Conservation (phyloP, 2,888 invertebrate genomes). For the Polydrusus cervinus region DNA sequence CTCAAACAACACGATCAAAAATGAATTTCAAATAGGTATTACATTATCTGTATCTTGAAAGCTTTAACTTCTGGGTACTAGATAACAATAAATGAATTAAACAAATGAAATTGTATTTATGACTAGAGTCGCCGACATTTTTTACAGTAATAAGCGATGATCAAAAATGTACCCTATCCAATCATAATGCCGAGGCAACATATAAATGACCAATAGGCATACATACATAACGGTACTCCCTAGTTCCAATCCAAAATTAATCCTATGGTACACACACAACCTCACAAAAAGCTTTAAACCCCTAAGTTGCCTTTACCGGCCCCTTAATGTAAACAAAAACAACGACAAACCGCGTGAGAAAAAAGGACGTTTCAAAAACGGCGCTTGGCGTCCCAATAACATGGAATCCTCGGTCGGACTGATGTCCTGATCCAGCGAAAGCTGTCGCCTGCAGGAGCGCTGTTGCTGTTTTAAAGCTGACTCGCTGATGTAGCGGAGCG, state of each 20-base stretch:
- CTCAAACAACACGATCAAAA: too few relatives aligned
- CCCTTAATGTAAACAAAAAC: constrained; percentile 32
- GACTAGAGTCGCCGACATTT: too few relatives aligned
- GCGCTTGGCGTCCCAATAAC: constrained; percentile 36
- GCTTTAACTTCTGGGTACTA: too few relatives aligned
- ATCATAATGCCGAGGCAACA: not conserved
- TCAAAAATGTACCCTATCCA: too few relatives aligned
- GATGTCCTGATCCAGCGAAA: constrained; percentile 39
- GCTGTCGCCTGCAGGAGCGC: constrained; percentile 44
- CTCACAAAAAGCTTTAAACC: constrained; percentile 23
- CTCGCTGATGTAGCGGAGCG: constrained; percentile 36
- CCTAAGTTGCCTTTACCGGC: constrained; percentile 1
- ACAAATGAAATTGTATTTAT: too few relatives aligned
- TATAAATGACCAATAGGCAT: constrained; percentile 14
- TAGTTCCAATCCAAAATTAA: constrained; percentile 6
- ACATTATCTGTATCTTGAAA: too few relatives aligned
- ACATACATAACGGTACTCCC: constrained; percentile 21
- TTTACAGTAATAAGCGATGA: too few relatives aligned
- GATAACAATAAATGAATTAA: too few relatives aligned
- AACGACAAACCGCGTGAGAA: constrained; percentile 21
- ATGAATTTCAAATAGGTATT: too few relatives aligned
- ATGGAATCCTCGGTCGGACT: constrained; percentile 48
- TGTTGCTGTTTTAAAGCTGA: constrained; percentile 43
- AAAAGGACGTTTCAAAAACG: constrained; percentile 1
- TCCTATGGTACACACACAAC: constrained; percentile 22